Conservation (phyloP, 1,140 invertebrate species). For the Muscidifurax raptorellus region DNA sequence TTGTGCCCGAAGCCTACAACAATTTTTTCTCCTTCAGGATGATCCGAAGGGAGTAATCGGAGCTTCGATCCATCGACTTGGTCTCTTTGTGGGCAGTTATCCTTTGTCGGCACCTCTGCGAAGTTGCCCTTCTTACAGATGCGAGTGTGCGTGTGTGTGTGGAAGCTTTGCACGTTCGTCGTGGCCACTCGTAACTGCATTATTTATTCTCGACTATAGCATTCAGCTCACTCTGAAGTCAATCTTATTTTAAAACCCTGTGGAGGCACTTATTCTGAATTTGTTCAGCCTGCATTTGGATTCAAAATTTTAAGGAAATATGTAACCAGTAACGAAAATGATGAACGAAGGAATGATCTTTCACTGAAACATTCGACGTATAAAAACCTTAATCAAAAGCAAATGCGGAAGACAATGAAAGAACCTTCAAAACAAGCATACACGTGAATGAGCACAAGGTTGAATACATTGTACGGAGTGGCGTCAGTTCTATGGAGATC, state of each 20-base stretch:
- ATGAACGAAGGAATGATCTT: no score
- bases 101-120: background rate
- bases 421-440: background rate
- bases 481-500: background rate
- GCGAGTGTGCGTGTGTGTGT: no score
- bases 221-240: no score
- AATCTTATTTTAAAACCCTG: no score
- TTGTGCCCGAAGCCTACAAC: background rate
- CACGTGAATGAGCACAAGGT: no score
- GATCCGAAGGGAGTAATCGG: background rate
- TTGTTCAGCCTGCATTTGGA: no score
- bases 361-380: no score
- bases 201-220: slow-evolving; percentile 9
- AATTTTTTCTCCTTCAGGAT: background rate
- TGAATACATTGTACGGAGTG: background rate
- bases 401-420: background rate
- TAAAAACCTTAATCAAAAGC: background rate
- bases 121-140: background rate
- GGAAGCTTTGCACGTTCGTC: background rate
- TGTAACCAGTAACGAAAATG: no score
- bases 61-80: background rate
- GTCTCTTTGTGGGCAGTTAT: background rate
- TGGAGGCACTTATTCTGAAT: no score
- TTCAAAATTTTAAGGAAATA: no score
- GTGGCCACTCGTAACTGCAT: background rate